Conservation (phyloP, 2,113 vertebrate species). For the Oryzias celebensis region DNA sequence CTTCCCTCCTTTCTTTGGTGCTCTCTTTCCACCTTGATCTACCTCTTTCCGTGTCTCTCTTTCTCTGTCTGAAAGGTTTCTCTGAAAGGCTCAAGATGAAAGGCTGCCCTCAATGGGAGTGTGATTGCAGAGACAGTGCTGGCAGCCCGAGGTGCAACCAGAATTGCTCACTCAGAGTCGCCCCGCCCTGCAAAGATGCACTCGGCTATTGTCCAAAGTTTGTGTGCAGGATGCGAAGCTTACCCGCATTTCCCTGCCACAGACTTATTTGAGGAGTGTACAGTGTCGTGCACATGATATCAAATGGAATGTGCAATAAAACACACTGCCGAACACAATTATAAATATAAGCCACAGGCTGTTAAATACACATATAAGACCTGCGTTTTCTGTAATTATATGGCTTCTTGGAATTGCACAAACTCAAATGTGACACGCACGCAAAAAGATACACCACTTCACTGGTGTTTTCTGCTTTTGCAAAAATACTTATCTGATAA, state of each 20-base stretch:
- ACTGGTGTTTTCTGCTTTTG: conserved; percentile 5
- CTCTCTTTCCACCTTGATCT: conserved; percentile 44
- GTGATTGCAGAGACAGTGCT: conserved; percentile 65
- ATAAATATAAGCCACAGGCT: not conserved
- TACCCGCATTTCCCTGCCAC: conserved; percentile 1
- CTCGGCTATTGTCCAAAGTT: conserved; percentile 17
- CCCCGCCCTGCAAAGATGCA: conserved; percentile 29
- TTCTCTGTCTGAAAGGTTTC: conserved; percentile 64
- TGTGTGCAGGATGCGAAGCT: conserved; percentile 23
- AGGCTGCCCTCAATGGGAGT: conserved; percentile 59
- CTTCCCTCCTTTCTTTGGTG: conserved; percentile 53
- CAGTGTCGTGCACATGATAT: not conserved
- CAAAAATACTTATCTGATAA: conserved; percentile 32
- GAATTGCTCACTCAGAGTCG: conserved; percentile 44
- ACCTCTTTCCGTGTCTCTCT: conserved; percentile 45
- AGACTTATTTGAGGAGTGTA: not conserved
- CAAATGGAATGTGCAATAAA: conserved; percentile 2
- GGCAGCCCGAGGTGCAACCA: conserved; percentile 53
- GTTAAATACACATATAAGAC: not conserved
- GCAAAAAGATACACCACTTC: conserved; percentile 7
- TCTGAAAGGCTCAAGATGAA: conserved; percentile 71
- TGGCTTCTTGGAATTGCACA: conserved; percentile 2
- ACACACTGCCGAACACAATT: not conserved
- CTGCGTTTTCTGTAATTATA: conserved; percentile 2
- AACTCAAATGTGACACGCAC: not conserved